A percentile compares a stretch with the other conserved stretches of the same genome.
Evolutionary conservation across 2,797 vertebrate genomes (phyloP).

Genomic region (Serranus cabrilla): DNA sequence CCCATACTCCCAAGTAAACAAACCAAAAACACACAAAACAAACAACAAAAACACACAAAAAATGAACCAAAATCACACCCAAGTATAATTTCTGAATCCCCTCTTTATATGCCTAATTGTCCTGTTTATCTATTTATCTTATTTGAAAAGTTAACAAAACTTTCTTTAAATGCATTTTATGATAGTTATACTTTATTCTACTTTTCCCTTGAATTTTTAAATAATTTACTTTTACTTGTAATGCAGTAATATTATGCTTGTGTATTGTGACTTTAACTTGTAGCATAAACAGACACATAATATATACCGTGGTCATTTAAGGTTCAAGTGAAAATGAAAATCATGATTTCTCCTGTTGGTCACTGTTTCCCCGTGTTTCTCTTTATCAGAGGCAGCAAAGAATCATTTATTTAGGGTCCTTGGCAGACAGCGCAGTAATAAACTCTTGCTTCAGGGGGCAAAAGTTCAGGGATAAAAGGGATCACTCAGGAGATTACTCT

Average conservation of each 20-base stretch:
- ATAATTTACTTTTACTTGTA: background rate
- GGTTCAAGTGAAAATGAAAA: conserved; percentile 17
- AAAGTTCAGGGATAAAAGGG: conserved; percentile 80
- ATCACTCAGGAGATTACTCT: conserved; percentile 78
- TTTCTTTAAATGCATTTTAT: background rate
- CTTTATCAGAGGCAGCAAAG: background rate
- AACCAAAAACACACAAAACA: no score
- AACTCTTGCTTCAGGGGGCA: conserved; percentile 58
- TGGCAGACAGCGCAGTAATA: conserved; percentile 49
- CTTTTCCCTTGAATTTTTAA: background rate
- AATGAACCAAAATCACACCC: no score
- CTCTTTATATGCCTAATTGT: no score
- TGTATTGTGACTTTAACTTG: background rate
- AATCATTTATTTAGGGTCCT: conserved; percentile 55
- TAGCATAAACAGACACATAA: background rate
- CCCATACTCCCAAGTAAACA: no score
- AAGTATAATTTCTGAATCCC: no score
- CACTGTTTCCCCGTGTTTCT: conserved; percentile 16
- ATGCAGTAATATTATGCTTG: background rate
- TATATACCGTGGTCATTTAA: background rate
- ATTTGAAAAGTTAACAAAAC: no score
- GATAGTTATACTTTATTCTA: background rate
- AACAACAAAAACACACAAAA: no score
- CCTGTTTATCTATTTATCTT: no score
- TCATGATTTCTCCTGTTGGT: background rate